Evolutionary conservation across 2,888 invertebrate genomes (phyloP).

Genomic region (Meiosimyza platycephala): DNA sequence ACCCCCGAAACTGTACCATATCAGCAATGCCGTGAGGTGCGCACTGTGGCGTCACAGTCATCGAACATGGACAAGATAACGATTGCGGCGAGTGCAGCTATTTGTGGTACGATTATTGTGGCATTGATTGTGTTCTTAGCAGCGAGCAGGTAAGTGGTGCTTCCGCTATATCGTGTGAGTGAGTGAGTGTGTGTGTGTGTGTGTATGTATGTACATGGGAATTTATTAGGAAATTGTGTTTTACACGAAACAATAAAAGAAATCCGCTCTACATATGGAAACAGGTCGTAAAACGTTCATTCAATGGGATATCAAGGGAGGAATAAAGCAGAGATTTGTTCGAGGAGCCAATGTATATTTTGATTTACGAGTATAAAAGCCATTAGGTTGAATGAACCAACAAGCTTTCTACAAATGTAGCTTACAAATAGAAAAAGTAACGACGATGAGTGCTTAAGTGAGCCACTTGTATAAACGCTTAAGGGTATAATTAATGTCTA

Average conservation of each 20-base stretch:
- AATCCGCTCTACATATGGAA: slow-evolving; percentile 8
- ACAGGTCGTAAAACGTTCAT: slow-evolving; percentile 25
- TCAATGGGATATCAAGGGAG: slow-evolving; percentile 7
- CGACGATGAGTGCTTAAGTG: too few relatives aligned
- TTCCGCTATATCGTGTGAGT: neutral
- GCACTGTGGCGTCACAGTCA: slow-evolving; percentile 84
- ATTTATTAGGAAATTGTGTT: slow-evolving; percentile 29
- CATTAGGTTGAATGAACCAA: slow-evolving; percentile 21
- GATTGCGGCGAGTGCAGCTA: slow-evolving; percentile 92
- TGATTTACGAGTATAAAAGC: slow-evolving; percentile 26
- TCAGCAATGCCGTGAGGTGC: slow-evolving; percentile 88
- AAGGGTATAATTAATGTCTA: too few relatives aligned
- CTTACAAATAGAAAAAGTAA: too few relatives aligned
- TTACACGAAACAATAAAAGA: slow-evolving; percentile 19
- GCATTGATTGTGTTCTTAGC: slow-evolving; percentile 92
- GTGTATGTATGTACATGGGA: slow-evolving; percentile 6
- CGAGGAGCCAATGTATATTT: slow-evolving; percentile 11
- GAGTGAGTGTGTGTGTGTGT: neutral
- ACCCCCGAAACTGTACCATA: slow-evolving; percentile 88
- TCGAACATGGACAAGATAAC: slow-evolving; percentile 96
- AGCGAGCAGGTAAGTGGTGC: slow-evolving; percentile 72
- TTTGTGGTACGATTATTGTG: slow-evolving; percentile 90
- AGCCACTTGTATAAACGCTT: too few relatives aligned
- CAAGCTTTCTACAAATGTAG: neutral
- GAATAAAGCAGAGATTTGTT: neutral